These are phyloP conservation scores for Pseudomyrmex sp. DNA, from an alignment of 1,140 invertebrate genomes.

Conservation along the genomic window DNA sequence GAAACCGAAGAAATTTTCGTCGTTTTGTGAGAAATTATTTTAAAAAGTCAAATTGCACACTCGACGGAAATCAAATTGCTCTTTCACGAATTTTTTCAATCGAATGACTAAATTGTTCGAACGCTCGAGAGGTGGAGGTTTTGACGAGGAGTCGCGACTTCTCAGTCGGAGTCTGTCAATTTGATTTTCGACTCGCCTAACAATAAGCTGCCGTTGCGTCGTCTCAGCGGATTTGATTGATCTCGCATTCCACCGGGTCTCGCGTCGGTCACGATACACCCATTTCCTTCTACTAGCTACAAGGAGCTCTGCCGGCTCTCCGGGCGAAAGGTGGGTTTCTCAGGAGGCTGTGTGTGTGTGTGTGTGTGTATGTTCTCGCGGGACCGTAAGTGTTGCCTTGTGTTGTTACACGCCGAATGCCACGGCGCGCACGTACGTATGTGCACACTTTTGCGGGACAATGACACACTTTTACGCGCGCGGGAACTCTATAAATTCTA, in stretches of 20 bases:
- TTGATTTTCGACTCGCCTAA: too few species aligned
- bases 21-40: too few species aligned
- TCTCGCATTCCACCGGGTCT: not conserved
- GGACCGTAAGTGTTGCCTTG: too few species aligned
- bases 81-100: too few species aligned
- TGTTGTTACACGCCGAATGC: constrained; percentile 51
- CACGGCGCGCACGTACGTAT: constrained; percentile 38
- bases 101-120: too few species aligned
- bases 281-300: constrained; percentile 24
- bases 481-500: constrained; percentile 14
- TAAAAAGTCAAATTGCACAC: too few species aligned
- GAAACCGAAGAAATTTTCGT: too few species aligned
- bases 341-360: constrained; percentile 55
- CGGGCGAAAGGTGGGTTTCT: constrained; percentile 74
- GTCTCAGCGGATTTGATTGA: constrained; percentile 14
- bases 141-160: too few species aligned
- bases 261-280: not conserved
- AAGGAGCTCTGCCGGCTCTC: not conserved
- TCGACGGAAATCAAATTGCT: too few species aligned
- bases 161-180: too few species aligned
- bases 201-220: not conserved
- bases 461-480: constrained; percentile 59
- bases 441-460: constrained; percentile 49
- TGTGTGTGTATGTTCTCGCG: constrained; percentile 41
- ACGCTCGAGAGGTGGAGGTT: too few species aligned